Evolutionary conservation across 1,140 invertebrate genomes (phyloP).

Genomic region (Aphidius gifuensis): DNA sequence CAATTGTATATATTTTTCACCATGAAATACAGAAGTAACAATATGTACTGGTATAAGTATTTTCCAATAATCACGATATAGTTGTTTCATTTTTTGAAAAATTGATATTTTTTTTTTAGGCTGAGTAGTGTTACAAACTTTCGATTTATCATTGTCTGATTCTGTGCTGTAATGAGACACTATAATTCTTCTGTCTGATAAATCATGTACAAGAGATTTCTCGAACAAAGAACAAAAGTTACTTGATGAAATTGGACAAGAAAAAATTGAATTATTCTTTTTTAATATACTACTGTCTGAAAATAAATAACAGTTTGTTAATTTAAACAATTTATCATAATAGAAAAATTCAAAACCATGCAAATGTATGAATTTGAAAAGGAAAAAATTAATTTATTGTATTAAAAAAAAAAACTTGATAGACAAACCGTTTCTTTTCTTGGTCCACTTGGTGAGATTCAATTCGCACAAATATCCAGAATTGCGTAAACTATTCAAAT

Average conservation of each 20-base stretch:
- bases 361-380: not conserved
- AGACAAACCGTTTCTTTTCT: not conserved
- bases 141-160: not conserved
- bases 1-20: constrained; percentile 72
- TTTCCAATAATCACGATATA: constrained; percentile 94
- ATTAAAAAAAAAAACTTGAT: not conserved
- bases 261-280: not conserved
- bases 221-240: not conserved
- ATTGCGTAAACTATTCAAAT: constrained; percentile 1
- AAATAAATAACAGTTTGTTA: not conserved
- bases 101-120: constrained; percentile 58
- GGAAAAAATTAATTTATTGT: not conserved
- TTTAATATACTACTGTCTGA: not conserved
- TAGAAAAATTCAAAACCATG: too few species aligned
- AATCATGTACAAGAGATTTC: constrained; percentile 4
- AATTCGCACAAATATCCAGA: constrained; percentile 1
- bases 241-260: not conserved
- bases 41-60: constrained; percentile 86
- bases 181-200: not conserved
- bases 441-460: not conserved
- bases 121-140: too few species aligned
- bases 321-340: not conserved
- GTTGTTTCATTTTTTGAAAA: constrained; percentile 83
- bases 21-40: constrained; percentile 79
- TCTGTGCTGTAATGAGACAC: constrained; percentile 1